phyloP scores from a whole-genome alignment of 2,888 invertebrate genomes.

The Acanthosepion pharaonis region DNA sequence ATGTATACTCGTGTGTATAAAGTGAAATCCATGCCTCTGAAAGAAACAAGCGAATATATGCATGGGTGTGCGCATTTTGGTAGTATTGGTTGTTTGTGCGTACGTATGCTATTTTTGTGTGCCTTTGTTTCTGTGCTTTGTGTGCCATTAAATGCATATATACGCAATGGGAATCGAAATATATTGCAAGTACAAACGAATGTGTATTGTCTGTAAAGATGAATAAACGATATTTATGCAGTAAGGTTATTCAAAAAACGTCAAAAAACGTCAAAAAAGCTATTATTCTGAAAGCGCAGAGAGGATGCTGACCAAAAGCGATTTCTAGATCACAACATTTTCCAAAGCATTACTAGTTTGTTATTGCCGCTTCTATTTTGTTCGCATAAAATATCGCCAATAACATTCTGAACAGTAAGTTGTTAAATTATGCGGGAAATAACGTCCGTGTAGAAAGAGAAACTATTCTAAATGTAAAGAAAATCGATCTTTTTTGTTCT shows the following conservation, averaged over 20 bases:
- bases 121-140: too few relatives aligned
- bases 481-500: neutral
- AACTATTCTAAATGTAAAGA: neutral
- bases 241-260: neutral
- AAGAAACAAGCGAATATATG: too few relatives aligned
- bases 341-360: neutral
- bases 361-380: neutral
- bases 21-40: too few relatives aligned
- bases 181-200: neutral
- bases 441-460: neutral
- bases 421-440: neutral
- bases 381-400: neutral
- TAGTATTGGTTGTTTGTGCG: too few relatives aligned
- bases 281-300: neutral
- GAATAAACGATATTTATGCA: neutral
- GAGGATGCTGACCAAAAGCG: neutral
- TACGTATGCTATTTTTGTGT: too few relatives aligned
- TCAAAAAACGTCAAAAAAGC: neutral
- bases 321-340: neutral
- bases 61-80: too few relatives aligned
- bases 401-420: neutral
- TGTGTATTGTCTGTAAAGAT: neutral
- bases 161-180: too few relatives aligned
- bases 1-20: too few relatives aligned
- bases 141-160: too few relatives aligned